Conservation (phyloP, 2,797 vertebrate genomes). For the Clarias fuscus region DNA sequence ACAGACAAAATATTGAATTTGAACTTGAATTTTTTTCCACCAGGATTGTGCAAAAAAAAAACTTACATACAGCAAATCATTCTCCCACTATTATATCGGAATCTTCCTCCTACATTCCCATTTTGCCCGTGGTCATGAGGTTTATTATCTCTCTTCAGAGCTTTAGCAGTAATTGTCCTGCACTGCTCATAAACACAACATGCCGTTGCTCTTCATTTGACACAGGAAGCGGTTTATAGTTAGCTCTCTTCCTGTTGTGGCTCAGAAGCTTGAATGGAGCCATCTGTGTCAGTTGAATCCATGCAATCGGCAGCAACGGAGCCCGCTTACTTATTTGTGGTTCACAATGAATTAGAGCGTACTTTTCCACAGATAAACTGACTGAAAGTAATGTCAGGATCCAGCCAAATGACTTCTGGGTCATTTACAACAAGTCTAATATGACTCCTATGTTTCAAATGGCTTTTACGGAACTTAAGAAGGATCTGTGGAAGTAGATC, state of each 20-base stretch:
- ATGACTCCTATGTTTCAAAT: not conserved
- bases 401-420: not conserved
- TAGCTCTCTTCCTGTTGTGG: constrained; percentile 70
- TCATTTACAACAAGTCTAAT: not conserved
- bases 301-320: constrained; percentile 23
- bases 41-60: not conserved
- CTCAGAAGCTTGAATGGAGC: constrained; percentile 59
- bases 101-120: constrained; percentile 13
- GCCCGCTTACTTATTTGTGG: not conserved
- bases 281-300: constrained; percentile 47
- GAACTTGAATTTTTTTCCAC: not conserved
- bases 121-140: not conserved
- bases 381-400: not conserved
- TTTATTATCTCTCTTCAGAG: constrained; percentile 24
- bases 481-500: too few species aligned
- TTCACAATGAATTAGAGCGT: constrained; percentile 8
- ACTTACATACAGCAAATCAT: not conserved
- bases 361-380: constrained; percentile 5
- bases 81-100: not conserved
- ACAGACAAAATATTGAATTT: not conserved
- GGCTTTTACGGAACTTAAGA: not conserved
- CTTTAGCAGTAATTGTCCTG: constrained; percentile 47
- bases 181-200: constrained; percentile 52
- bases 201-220: constrained; percentile 55
- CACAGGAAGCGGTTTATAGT: constrained; percentile 69